These are phyloP conservation scores for Cynodonichthys magdalenae DNA, from an alignment of 2,797 vertebrate genomes.

Conservation along the genomic window DNA sequence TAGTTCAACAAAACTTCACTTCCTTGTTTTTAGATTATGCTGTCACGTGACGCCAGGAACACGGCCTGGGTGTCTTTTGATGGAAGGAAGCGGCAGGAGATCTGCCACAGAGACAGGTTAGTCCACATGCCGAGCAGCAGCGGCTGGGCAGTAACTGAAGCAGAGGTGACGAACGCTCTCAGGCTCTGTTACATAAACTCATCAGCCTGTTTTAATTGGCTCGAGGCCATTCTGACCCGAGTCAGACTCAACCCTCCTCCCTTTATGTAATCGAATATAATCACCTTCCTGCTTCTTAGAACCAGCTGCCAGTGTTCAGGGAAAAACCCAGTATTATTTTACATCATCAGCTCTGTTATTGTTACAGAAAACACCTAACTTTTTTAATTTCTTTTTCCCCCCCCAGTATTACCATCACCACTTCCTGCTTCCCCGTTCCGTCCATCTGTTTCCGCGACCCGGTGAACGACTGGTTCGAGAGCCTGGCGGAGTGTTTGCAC, in stretches of 20 bases:
- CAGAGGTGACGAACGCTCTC: too few species aligned
- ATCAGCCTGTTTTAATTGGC: constrained; percentile 32
- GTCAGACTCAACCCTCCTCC: constrained; percentile 10
- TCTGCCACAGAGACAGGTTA: constrained; percentile 85
- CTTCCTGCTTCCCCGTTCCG: constrained; percentile 85
- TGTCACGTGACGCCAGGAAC: constrained; percentile 83
- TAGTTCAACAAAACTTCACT: background rate
- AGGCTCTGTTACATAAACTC: constrained; percentile 49
- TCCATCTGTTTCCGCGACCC: constrained; percentile 87
- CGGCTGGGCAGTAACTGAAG: background rate
- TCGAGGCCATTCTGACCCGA: constrained; percentile 10
- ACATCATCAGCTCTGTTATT: background rate
- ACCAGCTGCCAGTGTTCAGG: background rate
- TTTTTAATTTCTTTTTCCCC: background rate
- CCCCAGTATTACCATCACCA: constrained; percentile 85
- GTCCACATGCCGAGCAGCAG: constrained; percentile 22
- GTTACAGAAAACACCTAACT: background rate
- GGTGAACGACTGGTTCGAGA: constrained; percentile 87
- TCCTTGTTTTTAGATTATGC: constrained; percentile 70
- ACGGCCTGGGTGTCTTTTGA: constrained; percentile 88
- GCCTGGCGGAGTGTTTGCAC: constrained; percentile 85
- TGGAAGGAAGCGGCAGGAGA: constrained; percentile 84
- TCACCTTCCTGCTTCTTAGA: constrained; percentile 30
- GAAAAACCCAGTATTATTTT: constrained; percentile 11
- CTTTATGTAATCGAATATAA: constrained; percentile 42